These are phyloP conservation scores for Aphrocallistes beatrix DNA, from an alignment of 37 sponge, comb jelly and placozoan species.

Conservation along the genomic window DNA sequence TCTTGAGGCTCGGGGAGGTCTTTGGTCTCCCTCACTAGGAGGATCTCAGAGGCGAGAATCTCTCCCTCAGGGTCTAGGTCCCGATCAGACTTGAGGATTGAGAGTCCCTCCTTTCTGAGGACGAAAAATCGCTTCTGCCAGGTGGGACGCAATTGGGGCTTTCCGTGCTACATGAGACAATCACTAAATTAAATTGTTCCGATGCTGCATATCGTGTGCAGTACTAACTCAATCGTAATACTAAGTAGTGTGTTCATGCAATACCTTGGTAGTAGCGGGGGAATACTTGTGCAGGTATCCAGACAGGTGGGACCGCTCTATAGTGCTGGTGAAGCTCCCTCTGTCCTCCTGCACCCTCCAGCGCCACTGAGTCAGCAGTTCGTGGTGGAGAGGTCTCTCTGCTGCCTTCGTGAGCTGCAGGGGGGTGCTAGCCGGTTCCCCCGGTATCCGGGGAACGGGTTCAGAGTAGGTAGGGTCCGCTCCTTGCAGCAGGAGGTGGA, in stretches of 20 bases:
- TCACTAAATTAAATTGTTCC: background rate
- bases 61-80: slow-evolving; percentile 10
- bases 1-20: background rate
- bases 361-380: background rate
- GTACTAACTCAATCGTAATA: background rate
- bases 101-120: background rate
- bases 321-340: background rate
- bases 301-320: background rate
- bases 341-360: background rate
- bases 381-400: background rate
- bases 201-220: background rate
- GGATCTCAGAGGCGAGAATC: background rate
- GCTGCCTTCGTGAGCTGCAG: background rate
- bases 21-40: background rate
- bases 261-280: background rate
- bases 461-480: background rate
- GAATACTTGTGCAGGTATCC: background rate
- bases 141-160: background rate
- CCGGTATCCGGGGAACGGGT: background rate
- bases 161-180: background rate
- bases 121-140: slow-evolving; percentile 15
- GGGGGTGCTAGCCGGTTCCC: background rate
- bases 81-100: background rate
- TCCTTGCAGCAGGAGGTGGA: background rate
- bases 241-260: background rate